A percentile compares a stretch with the other conserved stretches of the same genome.
phyloP scores from a whole-genome alignment of 2,797 vertebrate species.

The Carapus acus region DNA sequence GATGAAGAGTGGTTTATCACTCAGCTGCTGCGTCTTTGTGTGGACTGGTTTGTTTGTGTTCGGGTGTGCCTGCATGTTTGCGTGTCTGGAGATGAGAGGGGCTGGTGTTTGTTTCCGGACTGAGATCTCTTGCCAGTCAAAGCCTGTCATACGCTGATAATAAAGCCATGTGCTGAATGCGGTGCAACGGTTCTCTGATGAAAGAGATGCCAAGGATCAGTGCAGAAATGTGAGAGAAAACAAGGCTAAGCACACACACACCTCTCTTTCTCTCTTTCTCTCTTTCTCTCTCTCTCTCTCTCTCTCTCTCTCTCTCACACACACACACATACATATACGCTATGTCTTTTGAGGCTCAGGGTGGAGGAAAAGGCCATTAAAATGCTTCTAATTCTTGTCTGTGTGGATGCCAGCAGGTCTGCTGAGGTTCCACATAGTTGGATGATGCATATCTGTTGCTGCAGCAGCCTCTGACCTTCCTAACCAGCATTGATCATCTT shows the following conservation, averaged over 20 bases:
- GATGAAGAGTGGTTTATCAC: slow-evolving; percentile 32
- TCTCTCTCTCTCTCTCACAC: not conserved
- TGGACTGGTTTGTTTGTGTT: slow-evolving; percentile 30
- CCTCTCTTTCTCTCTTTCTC: slow-evolving; percentile 1
- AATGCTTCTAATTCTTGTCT: slow-evolving; percentile 26
- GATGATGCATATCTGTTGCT: slow-evolving; percentile 7
- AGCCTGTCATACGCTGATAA: slow-evolving; percentile 60
- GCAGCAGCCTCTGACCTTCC: slow-evolving; percentile 2
- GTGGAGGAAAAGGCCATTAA: slow-evolving; percentile 19
- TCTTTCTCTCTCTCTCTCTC: slow-evolving; percentile 15
- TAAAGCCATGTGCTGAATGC: slow-evolving; percentile 45
- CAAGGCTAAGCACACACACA: slow-evolving; percentile 14
- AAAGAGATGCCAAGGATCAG: slow-evolving; percentile 43
- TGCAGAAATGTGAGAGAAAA: slow-evolving; percentile 43
- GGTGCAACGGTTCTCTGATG: slow-evolving; percentile 49
- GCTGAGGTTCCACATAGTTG: slow-evolving; percentile 26
- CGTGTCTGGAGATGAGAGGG: slow-evolving; percentile 25
- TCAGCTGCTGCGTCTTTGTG: slow-evolving; percentile 36
- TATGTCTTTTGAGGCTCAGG: too few species aligned
- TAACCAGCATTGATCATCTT: not conserved
- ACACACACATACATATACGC: not conserved
- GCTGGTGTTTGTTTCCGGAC: slow-evolving; percentile 46
- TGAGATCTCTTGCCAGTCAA: slow-evolving; percentile 53
- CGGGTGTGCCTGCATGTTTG: slow-evolving; percentile 6
- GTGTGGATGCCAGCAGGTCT: slow-evolving; percentile 17